Evolutionary conservation across 2,888 invertebrate species (phyloP).

Genomic region (Pristionchus fissidentatus): DNA sequence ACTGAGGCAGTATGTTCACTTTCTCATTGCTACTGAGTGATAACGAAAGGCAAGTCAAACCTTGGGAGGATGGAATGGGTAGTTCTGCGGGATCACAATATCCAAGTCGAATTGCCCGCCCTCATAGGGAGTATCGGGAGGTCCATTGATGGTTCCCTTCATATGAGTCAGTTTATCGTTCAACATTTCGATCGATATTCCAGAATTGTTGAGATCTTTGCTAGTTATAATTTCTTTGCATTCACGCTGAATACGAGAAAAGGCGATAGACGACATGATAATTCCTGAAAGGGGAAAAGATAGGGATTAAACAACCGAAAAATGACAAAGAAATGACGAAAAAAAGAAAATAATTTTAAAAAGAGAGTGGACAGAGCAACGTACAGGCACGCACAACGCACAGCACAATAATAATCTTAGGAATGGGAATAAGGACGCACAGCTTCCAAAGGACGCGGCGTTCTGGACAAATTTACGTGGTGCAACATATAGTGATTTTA

Average conservation of each 20-base stretch:
- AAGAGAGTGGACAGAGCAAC: too few species aligned
- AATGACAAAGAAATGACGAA: too few species aligned
- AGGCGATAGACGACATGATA: slow-evolving; percentile 88
- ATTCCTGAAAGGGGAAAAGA: background rate
- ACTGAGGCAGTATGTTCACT: background rate
- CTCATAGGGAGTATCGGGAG: slow-evolving; percentile 93
- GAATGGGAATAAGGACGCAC: too few species aligned
- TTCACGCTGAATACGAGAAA: slow-evolving; percentile 94
- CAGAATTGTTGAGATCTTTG: slow-evolving; percentile 77
- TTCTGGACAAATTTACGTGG: too few species aligned
- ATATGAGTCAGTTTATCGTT: slow-evolving; percentile 93
- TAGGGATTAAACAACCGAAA: too few species aligned
- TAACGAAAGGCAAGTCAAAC: slow-evolving; percentile 79
- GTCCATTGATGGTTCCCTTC: slow-evolving; percentile 88
- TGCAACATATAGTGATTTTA: too few species aligned
- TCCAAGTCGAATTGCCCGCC: slow-evolving; percentile 93
- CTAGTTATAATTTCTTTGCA: slow-evolving; percentile 91
- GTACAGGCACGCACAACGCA: too few species aligned
- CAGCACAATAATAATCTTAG: too few species aligned
- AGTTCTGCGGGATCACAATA: slow-evolving; percentile 97
- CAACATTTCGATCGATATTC: slow-evolving; percentile 84
- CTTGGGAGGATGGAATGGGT: slow-evolving; percentile 99
- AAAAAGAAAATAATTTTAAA: too few species aligned
- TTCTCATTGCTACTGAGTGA: background rate
- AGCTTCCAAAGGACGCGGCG: too few species aligned